These are phyloP conservation scores for Ditula angustiorana DNA, from an alignment of 2,888 invertebrate species.

Conservation along the genomic window DNA sequence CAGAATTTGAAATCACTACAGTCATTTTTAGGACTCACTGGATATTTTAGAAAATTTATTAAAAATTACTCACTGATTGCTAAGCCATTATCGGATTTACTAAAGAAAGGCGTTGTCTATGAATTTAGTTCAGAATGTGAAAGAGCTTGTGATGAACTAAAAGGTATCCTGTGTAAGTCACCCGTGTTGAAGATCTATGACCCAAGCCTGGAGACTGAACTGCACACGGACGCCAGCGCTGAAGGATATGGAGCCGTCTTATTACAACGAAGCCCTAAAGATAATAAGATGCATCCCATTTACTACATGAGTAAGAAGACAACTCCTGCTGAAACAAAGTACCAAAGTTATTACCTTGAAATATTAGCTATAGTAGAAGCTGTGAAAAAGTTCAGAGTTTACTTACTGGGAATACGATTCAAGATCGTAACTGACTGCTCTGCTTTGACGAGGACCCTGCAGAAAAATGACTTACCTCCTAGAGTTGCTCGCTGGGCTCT, in stretches of 20 bases:
- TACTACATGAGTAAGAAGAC: slow-evolving; percentile 46
- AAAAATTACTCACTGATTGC: slow-evolving; percentile 1
- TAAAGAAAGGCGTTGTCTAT: slow-evolving; percentile 1
- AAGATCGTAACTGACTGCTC: slow-evolving; percentile 47
- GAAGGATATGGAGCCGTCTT: not conserved
- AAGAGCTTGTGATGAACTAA: not conserved
- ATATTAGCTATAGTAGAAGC: slow-evolving; percentile 43
- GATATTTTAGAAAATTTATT: slow-evolving; percentile 17
- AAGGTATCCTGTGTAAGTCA: not conserved
- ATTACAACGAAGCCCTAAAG: slow-evolving; percentile 13
- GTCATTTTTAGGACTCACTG: not conserved
- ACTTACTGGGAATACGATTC: slow-evolving; percentile 45
- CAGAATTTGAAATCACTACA: not conserved
- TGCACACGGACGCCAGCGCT: too few species aligned
- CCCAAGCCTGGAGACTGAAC: not conserved
- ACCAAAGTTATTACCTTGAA: slow-evolving; percentile 45
- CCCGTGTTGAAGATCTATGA: slow-evolving; percentile 9
- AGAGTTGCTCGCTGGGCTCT: slow-evolving; percentile 48
- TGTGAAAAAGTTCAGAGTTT: slow-evolving; percentile 45
- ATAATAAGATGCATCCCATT: slow-evolving; percentile 41
- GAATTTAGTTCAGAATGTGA: not conserved
- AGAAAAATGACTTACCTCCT: slow-evolving; percentile 48
- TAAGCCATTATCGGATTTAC: slow-evolving; percentile 10
- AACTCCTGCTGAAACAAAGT: slow-evolving; percentile 38
- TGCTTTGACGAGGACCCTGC: slow-evolving; percentile 46